phyloP scores from a whole-genome alignment of 2,797 vertebrate species.

The Poeciliopsis turneri region DNA sequence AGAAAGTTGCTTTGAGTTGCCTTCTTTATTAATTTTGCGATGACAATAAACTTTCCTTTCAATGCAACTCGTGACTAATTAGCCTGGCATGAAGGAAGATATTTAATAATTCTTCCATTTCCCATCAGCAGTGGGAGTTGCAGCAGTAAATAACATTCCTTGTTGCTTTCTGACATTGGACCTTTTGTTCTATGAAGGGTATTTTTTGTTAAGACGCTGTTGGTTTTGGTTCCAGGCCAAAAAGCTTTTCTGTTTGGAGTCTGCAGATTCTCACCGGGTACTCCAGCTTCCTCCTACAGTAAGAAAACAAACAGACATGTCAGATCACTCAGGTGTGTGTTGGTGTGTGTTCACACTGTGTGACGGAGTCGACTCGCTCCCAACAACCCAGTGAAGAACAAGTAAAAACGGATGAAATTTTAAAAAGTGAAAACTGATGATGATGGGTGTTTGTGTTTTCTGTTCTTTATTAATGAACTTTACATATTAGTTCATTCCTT shows the following conservation, averaged over 20 bases:
- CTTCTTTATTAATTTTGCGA: no score
- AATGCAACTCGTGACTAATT: neutral
- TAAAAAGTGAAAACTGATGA: no score
- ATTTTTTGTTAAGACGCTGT: rapidly evolving
- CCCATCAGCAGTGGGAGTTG: neutral
- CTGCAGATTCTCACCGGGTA: neutral
- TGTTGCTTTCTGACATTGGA: neutral
- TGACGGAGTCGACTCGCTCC: no score
- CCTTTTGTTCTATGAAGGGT: neutral
- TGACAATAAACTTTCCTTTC: neutral
- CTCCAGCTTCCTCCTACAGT: no score
- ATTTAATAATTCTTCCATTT: neutral
- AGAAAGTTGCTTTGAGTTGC: no score
- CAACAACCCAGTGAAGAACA: no score
- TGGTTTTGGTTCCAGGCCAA: neutral
- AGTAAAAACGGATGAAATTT: no score
- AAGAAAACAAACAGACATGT: no score
- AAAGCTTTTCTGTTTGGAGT: neutral
- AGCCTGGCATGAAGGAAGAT: neutral
- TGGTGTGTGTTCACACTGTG: neutral
- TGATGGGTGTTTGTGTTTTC: no score
- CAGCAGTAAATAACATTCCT: neutral
- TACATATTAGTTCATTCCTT: no score
- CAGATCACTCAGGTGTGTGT: neutral
- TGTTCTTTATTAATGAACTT: no score